phyloP scores from a whole-genome alignment of 2,888 invertebrate species.

The Lycophotia porphyrea region DNA sequence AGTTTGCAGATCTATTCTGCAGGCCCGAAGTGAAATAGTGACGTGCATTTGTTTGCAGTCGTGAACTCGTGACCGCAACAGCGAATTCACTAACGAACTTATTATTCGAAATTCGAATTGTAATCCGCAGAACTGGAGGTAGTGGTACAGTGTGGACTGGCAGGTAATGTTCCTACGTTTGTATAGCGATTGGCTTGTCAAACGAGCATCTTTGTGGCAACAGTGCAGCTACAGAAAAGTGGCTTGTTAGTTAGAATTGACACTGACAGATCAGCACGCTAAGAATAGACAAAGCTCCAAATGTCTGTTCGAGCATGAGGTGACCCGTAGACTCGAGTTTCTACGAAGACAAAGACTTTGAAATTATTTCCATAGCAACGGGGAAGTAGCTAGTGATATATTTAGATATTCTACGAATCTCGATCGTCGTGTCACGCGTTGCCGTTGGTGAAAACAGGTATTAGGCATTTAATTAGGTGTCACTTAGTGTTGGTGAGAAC shows the following conservation, averaged over 20 bases:
- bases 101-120: constrained; percentile 79
- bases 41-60: constrained; percentile 73
- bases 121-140: constrained; percentile 68
- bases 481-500: no score
- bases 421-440: no score
- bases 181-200: constrained; percentile 23
- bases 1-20: constrained; percentile 61
- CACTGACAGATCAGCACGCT: no score
- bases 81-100: constrained; percentile 82
- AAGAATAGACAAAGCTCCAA: no score
- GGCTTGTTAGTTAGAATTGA: background rate
- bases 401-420: no score
- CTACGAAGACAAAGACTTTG: no score
- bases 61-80: constrained; percentile 78
- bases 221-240: background rate
- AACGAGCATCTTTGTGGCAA: constrained; percentile 16
- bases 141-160: constrained; percentile 44
- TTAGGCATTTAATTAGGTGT: no score
- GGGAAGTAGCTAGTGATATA: no score
- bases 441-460: no score
- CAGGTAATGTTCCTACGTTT: constrained; percentile 47
- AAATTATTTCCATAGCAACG: no score
- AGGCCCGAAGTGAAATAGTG: constrained; percentile 73
- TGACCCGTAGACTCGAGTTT: no score
- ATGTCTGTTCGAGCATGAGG: no score